Evolutionary conservation across 1,140 invertebrate genomes (phyloP).

Genomic region (Brachionus angularis): DNA sequence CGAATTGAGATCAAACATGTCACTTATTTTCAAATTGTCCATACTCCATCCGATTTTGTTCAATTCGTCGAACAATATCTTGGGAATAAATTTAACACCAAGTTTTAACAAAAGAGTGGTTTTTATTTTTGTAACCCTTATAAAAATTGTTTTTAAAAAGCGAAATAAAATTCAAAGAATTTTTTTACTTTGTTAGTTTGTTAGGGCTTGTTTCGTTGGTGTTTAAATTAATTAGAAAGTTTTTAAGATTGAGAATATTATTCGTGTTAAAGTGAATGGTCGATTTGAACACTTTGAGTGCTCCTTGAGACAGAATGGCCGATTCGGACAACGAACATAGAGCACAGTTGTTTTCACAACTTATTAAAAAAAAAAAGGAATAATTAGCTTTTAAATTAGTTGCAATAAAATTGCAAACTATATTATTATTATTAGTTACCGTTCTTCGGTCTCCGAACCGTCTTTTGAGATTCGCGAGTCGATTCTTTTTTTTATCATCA

Average conservation of each 20-base stretch:
- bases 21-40: constrained; percentile 21
- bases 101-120: constrained; percentile 1
- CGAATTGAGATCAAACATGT: not conserved
- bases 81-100: constrained; percentile 9
- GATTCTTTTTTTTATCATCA: too few species aligned
- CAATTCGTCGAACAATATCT: constrained; percentile 1
- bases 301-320: not conserved
- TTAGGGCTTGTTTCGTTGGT: not conserved
- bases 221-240: constrained; percentile 19
- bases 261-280: constrained; percentile 19
- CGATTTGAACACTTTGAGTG: not conserved
- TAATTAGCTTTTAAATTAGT: not conserved
- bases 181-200: not conserved
- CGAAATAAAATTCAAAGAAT: not conserved
- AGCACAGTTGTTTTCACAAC: constrained; percentile 51
- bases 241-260: constrained; percentile 29
- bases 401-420: too few species aligned
- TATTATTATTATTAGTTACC: too few species aligned
- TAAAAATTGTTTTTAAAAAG: not conserved
- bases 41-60: constrained; percentile 36
- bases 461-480: too few species aligned
- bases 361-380: constrained; percentile 49
- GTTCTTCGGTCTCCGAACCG: too few species aligned
- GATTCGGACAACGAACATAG: not conserved
- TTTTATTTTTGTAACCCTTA: constrained; percentile 9